Conservation (phyloP, 1,140 invertebrate species). For the Caerostris extrusa region DNA sequence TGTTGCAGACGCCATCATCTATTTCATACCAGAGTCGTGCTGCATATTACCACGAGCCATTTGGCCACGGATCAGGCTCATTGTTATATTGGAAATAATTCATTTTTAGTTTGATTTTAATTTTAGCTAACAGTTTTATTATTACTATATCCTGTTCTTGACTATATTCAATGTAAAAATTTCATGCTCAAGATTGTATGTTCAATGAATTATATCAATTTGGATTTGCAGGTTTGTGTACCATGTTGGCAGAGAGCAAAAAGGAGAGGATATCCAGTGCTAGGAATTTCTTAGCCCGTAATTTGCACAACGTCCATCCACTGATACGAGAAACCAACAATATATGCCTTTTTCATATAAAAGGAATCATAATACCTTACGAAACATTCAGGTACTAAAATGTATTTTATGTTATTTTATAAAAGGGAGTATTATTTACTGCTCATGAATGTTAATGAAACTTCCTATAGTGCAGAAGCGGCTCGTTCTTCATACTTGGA, state of each 20-base stretch:
- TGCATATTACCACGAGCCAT: too few species aligned
- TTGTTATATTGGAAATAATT: too few species aligned
- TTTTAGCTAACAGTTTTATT: too few species aligned
- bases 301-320: conserved; percentile 50
- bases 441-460: not conserved
- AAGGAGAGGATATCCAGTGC: not conserved
- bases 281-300: not conserved
- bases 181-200: not conserved
- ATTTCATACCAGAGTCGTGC: too few species aligned
- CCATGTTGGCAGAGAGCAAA: conserved; percentile 1
- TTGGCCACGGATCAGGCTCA: too few species aligned
- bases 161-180: too few species aligned
- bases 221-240: not conserved
- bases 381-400: conserved; percentile 50
- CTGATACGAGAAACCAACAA: conserved; percentile 43
- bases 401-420: not conserved
- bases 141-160: too few species aligned
- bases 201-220: not conserved
- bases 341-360: conserved; percentile 46
- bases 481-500: not conserved
- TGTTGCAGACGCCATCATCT: too few species aligned
- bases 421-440: not conserved
- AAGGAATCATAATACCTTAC: conserved; percentile 20
- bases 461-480: not conserved
- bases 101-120: too few species aligned